Evolutionary conservation across 2,797 vertebrate species (phyloP).

Genomic region (Enteromius thamalakanensis): DNA sequence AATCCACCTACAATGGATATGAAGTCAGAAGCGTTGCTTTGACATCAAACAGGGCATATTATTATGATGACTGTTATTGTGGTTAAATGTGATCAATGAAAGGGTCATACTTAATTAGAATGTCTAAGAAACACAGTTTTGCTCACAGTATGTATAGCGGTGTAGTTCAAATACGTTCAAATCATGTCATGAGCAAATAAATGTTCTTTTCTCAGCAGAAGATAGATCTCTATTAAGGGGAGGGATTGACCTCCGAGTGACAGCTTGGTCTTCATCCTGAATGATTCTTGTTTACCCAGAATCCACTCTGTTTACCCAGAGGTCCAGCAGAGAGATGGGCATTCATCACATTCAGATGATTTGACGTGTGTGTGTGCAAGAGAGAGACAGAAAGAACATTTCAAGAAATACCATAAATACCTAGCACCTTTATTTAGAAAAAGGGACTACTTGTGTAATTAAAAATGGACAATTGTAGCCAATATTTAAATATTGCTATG

Average conservation of each 20-base stretch:
- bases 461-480: not conserved
- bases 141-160: not conserved
- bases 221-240: constrained; percentile 15
- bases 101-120: not conserved
- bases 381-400: constrained; percentile 14
- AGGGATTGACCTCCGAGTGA: constrained; percentile 56
- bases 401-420: not conserved
- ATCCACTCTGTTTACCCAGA: constrained; percentile 59
- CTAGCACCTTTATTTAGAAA: not conserved
- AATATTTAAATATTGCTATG: not conserved
- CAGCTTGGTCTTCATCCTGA: constrained; percentile 49
- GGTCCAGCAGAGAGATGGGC: constrained; percentile 56
- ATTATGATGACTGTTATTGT: constrained; percentile 1
- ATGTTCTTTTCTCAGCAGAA: constrained; percentile 2
- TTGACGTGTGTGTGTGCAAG: constrained; percentile 3
- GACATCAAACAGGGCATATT: not conserved
- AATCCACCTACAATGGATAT: not conserved
- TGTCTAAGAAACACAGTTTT: not conserved
- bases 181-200: not conserved
- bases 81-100: not conserved
- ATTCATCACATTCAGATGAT: constrained; percentile 63
- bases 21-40: not conserved
- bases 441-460: not conserved
- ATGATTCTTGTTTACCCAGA: constrained; percentile 63
- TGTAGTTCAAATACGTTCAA: not conserved